Base-by-base conservation (phyloP, 2,888 invertebrate genomes). In the Rapana venosa region DNA sequence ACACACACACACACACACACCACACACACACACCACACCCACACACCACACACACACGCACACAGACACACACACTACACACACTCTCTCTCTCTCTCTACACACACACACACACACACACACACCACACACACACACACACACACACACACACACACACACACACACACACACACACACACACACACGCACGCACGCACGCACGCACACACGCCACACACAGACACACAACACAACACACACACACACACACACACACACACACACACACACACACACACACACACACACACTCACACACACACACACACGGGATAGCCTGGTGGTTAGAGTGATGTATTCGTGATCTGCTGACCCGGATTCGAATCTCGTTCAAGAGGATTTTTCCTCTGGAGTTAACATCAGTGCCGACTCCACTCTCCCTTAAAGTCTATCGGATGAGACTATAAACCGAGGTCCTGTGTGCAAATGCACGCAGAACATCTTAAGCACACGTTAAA, bases 261-360 rank as follows among this genome's bases (percentile, higher is more conserved):
- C 70, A 70, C 70, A 70, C 70, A 70, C 70, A 70, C 70, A 70
- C 70, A 70, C 70, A 70, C 70, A 70, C 70, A 70, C 70, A 70
- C 70, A 70, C 70, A 70, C 70, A 70, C 70, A 70, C 70, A 70
- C 70, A 26, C 70, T 17, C 58, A 70, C 30, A 77, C 30, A 77
- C 77, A n/a, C n/a, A n/a, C n/a, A n/a, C n/a, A n/a, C n/a, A n/a
- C n/a, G n/a, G n/a, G n/a, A n/a, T n/a, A n/a, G n/a, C n/a, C n/a
- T n/a, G n/a, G n/a, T n/a, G n/a, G n/a, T n/a, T n/a, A n/a, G n/a
- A n/a, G n/a, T n/a, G n/a, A n/a, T n/a, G n/a, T n/a, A n/a, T n/a
- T n/a, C n/a, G n/a, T n/a, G n/a, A n/a, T n/a, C n/a, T n/a, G n/a
- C n/a, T n/a, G n/a, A n/a, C n/a, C n/a, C n/a, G n/a, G n/a, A n/a